Evolutionary conservation across 2,113 vertebrate genomes (phyloP).

Genomic region (Erythrocercus mccallii): DNA sequence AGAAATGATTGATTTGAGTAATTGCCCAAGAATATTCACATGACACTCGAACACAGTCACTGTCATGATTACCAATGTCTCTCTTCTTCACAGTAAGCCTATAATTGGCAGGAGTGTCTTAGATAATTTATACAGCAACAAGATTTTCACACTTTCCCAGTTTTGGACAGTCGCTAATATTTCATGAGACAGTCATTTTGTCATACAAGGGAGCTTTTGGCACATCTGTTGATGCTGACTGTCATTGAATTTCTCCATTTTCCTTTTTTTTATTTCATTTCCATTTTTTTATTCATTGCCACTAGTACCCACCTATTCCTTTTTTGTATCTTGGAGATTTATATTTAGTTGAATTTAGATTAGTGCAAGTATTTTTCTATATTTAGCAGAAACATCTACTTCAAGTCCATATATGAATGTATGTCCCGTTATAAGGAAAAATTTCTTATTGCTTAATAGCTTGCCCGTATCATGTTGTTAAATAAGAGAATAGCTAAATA

Average conservation of each 20-base stretch:
- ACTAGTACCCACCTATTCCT: neutral
- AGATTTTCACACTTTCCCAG: slow-evolving; percentile 45
- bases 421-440: neutral
- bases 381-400: neutral
- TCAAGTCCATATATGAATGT: neutral
- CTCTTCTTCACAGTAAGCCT: slow-evolving; percentile 29
- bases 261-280: too few species aligned
- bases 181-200: slow-evolving; percentile 42
- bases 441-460: neutral
- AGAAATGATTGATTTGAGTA: slow-evolving; percentile 58
- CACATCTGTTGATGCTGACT: neutral
- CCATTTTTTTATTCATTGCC: neutral
- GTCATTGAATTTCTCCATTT: neutral
- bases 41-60: neutral
- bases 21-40: slow-evolving; percentile 8
- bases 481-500: neutral
- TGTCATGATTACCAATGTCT: slow-evolving; percentile 53
- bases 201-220: slow-evolving; percentile 5
- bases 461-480: neutral
- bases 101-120: slow-evolving; percentile 45
- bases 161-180: slow-evolving; percentile 51
- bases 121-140: slow-evolving; percentile 58
- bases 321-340: neutral
- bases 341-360: neutral
- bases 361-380: neutral